A percentile compares a stretch with the other conserved stretches of the same genome.
These are phyloP conservation scores for Pammene aurita DNA, from an alignment of 2,888 invertebrate species.

Conservation along the genomic window DNA sequence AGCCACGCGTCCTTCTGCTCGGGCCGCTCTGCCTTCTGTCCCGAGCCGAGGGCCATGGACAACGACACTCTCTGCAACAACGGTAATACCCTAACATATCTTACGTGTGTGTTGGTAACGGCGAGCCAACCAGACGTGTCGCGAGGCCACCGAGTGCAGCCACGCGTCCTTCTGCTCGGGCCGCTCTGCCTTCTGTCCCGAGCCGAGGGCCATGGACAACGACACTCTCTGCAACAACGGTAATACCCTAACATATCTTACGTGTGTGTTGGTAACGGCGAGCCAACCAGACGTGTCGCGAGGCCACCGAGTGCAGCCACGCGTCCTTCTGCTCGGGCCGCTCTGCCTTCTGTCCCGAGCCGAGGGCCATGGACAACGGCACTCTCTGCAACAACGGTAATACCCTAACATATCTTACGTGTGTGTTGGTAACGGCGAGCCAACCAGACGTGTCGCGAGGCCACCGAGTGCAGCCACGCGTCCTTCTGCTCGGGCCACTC, in stretches of 20 bases:
- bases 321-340: conserved; percentile 93
- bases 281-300: conserved; percentile 89
- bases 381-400: conserved; percentile 98
- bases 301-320: conserved; percentile 95
- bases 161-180: conserved; percentile 94
- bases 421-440: no score
- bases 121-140: conserved; percentile 87
- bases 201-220: conserved; percentile 90
- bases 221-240: conserved; percentile 98
- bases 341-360: conserved; percentile 93
- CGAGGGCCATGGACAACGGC: conserved; percentile 91
- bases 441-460: conserved; percentile 50
- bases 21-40: conserved; percentile 94
- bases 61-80: conserved; percentile 98
- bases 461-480: conserved; percentile 90
- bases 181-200: conserved; percentile 93
- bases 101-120: conserved; percentile 89
- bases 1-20: conserved; percentile 94
- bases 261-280: conserved; percentile 89
- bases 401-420: conserved; percentile 50
- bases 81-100: conserved; percentile 79
- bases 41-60: conserved; percentile 89
- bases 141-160: conserved; percentile 94
- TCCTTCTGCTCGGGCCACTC: conserved; percentile 93
- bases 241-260: conserved; percentile 62